Evolutionary conservation across 2,113 vertebrate genomes (phyloP), one percentile per base, ranked within the genome.

Genomic region (Budorcas taxicolor): DNA sequence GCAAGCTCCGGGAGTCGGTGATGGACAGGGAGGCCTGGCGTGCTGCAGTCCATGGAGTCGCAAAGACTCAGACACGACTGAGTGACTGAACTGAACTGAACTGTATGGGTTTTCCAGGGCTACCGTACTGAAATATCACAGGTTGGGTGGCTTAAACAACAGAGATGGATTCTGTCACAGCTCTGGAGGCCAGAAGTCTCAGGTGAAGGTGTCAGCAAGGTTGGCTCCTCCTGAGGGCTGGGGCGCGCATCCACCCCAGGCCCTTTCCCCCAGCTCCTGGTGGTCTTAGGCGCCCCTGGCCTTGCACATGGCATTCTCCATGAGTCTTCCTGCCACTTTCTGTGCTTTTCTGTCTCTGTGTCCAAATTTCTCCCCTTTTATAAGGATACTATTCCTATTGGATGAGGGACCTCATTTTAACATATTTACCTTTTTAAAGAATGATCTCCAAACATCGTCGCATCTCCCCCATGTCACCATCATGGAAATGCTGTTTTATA

Each of bases 401-500:
- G 81, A 52, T 50, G 1, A 93, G 58, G 29, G 36, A 67, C 50
- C 43, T 87, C 55, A 5, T 67, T 91, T 90, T 36, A 55, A 27
- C 62, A 43, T 23, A 64, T 52, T 15, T 4, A 43, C 43, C 29
- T 81, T 90, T 83, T 74, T 52, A 62, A 60, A 33, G 17, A 23
- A 10, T 16, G 14, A 0, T 31, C 64, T 84, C 58, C 43, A 80
- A 14, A 55, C 12, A 55, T 4, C 12, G 7, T 60, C 40, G 2
- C 78, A 40, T 57, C 40, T 64, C 64, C 64, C 50, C 62, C 78
- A 33, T 16, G 43, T 50, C 78, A 60, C 78, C 43, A 43, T 78
- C 83, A 83, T 78, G 36, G 60, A 97, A 91, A 91, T 78, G 52
- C 27, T 84, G 33, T 40, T 74, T 82, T 91, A 74, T 83, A 76